Evolutionary conservation across 2,113 vertebrate genomes (phyloP).

Genomic region (Lipotes vexillifer): DNA sequence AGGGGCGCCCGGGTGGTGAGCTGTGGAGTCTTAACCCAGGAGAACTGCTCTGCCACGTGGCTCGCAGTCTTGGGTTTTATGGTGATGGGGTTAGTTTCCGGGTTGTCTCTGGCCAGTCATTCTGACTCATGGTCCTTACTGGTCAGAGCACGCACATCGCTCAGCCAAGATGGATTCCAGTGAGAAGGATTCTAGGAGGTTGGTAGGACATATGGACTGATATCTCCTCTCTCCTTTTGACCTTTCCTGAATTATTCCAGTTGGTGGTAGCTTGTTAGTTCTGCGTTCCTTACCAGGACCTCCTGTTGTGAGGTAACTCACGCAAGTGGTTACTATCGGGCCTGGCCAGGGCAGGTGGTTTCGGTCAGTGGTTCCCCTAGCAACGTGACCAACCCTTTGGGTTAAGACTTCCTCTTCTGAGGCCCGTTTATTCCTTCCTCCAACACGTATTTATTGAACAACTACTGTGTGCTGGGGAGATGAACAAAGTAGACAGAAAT

Average conservation of each 20-base stretch:
- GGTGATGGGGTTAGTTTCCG: background rate
- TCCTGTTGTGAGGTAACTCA: background rate
- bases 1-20: accelerated
- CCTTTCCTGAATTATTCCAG: background rate
- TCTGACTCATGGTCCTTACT: background rate
- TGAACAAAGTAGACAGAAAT: background rate
- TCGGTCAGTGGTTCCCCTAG: background rate
- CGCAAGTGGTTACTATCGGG: background rate
- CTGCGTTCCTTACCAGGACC: background rate
- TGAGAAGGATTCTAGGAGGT: background rate
- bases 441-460: background rate
- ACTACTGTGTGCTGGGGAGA: background rate
- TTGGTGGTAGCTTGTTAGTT: background rate
- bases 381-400: background rate
- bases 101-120: background rate
- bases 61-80: background rate
- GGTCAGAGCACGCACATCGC: accelerated
- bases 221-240: background rate
- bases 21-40: background rate
- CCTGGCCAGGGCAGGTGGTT: background rate
- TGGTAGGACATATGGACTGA: background rate
- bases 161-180: background rate
- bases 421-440: background rate
- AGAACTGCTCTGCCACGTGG: background rate
- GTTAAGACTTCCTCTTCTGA: background rate